Evolutionary conservation across 2,888 invertebrate species (phyloP), one percentile per base, ranked within the genome.

Genomic region (Brachylomia viminalis): DNA sequence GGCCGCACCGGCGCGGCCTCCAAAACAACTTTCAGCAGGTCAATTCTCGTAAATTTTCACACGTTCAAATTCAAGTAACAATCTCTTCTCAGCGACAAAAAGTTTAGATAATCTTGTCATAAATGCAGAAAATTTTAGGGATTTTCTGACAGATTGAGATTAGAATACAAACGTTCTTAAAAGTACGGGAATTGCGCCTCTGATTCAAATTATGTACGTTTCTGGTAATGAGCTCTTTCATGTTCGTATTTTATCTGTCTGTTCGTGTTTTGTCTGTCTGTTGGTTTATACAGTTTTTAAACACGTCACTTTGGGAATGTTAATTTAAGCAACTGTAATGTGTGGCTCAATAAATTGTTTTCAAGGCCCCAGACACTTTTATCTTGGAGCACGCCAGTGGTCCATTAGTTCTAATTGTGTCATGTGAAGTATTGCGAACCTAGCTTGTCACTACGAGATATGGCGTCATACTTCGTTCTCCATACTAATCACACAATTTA

Each of bases 201-300:
- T 54, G 54, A 64, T 68, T 70, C 68, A 58, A 62, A 61, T 45
- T 69, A 73, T 62, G 74, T 78, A 71, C 27, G 49, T 61, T 68
- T 64, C 71, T n/a, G 45, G 58, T n/a, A 42, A 61, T 65, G 86
- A 86, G 86, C 86, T 84, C 86, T 86, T 84, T 82, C 86, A 78
- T 75, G 61, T 27, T 68, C 42, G 30, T 42, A 45, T 33, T 49
- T 45, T 56, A 56, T 56, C 10, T 45, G 30, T 30, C n/a, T n/a
- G n/a, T n/a, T n/a, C n/a, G n/a, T n/a, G n/a, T 17, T 47, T 23
- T 58, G 17, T n/a, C 30, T 52, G 27, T 59, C 54, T 52, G 23
- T 67, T 49, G 45, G 42, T 47, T 47, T 27, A 38, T 59, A 42
- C 10, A 20, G 0, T 38, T 49, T 38, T 62, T 23, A n/a, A 42